Conservation (phyloP, 2,888 invertebrate species). For the Magallana nippona region DNA sequence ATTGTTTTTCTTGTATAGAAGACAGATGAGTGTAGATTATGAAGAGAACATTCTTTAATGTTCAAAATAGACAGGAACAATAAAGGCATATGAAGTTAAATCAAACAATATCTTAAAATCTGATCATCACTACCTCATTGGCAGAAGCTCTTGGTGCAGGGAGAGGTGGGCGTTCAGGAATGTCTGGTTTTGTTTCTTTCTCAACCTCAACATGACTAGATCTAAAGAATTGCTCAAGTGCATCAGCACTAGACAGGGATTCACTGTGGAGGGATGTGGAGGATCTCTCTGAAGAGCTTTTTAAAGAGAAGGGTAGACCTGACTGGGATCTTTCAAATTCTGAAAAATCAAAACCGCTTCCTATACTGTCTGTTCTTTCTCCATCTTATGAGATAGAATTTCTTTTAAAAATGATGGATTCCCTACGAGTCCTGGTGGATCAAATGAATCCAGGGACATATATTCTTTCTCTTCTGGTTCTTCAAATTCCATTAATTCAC, state of each 20-base stretch:
- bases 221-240: constrained; percentile 30
- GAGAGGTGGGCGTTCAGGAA: constrained; percentile 29
- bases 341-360: constrained; percentile 26
- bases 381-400: constrained; percentile 46
- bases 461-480: constrained; percentile 69
- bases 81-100: not conserved
- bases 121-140: constrained; percentile 7
- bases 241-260: constrained; percentile 32
- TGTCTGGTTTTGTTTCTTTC: constrained; percentile 11
- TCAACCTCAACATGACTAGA: not conserved
- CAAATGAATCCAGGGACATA: constrained; percentile 72
- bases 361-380: constrained; percentile 35
- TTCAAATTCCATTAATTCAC: constrained; percentile 67
- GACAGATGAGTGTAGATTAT: too few relatives aligned
- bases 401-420: constrained; percentile 60
- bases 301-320: not conserved
- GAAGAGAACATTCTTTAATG: too few relatives aligned
- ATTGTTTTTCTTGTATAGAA: too few relatives aligned
- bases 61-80: too few relatives aligned
- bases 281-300: not conserved
- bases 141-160: not conserved
- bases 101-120: not conserved
- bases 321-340: not conserved
- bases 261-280: not conserved
- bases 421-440: constrained; percentile 68